Conservation (phyloP, 2,113 vertebrate species). For the Carollia perspicillata region DNA sequence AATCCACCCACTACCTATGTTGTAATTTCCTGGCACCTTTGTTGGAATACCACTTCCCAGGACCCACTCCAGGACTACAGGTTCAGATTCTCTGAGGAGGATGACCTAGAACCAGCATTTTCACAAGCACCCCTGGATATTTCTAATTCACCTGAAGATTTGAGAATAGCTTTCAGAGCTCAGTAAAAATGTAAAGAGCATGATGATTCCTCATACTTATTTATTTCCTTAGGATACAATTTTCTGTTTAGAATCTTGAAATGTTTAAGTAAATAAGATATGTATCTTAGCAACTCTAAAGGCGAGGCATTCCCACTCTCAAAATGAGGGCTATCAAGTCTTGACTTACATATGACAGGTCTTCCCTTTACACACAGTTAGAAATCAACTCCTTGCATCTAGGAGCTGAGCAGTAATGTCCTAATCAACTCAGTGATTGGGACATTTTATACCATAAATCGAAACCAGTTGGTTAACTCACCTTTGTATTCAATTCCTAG, state of each 20-base stretch:
- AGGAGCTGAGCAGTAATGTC: not conserved
- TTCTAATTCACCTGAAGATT: not conserved
- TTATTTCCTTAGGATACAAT: not conserved
- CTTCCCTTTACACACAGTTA: not conserved
- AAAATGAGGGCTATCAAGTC: not conserved
- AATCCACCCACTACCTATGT: not conserved
- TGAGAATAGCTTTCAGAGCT: not conserved
- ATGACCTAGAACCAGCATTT: not conserved
- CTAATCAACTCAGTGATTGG: not conserved
- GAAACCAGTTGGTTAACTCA: not conserved
- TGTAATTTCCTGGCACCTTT: not conserved
- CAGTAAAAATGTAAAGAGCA: not conserved
- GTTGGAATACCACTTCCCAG: not conserved
- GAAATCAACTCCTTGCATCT: not conserved
- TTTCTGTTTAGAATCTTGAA: not conserved
- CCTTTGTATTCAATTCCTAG: not conserved
- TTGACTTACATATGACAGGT: not conserved
- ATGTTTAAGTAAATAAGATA: slow-evolving; percentile 8
- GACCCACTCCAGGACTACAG: not conserved
- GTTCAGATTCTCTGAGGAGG: not conserved
- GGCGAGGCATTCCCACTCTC: not conserved
- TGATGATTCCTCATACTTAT: not conserved
- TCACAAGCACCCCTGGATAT: not conserved
- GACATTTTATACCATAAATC: not conserved
- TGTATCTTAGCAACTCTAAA: not conserved